Evolutionary conservation across 2,888 invertebrate genomes (phyloP).

Genomic region (Pseudanteris insignis): DNA sequence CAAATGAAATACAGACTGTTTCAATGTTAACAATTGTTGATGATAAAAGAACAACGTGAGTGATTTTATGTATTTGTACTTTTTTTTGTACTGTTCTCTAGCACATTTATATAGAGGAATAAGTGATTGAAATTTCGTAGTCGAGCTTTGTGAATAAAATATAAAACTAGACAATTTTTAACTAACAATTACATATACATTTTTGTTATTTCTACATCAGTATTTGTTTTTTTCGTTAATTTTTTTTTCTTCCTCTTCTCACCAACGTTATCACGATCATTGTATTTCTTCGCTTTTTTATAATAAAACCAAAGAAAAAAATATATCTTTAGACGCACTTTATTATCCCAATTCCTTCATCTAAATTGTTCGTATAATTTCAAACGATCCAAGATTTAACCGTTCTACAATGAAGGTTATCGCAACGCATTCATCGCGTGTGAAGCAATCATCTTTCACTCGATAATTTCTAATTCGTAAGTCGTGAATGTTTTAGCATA

Average conservation of each 20-base stretch:
- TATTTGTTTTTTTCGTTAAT: too few species aligned
- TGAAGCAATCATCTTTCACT: too few species aligned
- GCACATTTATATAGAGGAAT: too few species aligned
- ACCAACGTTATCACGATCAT: conserved; percentile 37
- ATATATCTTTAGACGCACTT: conserved; percentile 31
- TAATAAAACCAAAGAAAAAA: conserved; percentile 63
- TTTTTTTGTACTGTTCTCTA: too few species aligned
- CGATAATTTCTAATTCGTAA: too few species aligned
- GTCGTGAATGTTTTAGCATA: not conserved
- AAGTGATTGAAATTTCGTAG: conserved; percentile 18
- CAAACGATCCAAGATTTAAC: not conserved
- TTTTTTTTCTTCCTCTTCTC: too few species aligned
- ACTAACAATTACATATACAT: too few species aligned
- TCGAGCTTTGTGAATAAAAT: too few species aligned
- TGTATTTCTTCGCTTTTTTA: conserved; percentile 54
- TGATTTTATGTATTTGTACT: conserved; percentile 12
- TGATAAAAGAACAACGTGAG: conserved; percentile 18
- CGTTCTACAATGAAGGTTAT: conserved; percentile 3
- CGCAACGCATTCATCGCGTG: not conserved
- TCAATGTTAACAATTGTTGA: conserved; percentile 8
- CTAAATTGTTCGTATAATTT: conserved; percentile 2
- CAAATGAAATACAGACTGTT: conserved; percentile 19
- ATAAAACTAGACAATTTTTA: too few species aligned
- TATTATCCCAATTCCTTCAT: conserved; percentile 24
- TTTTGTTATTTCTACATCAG: conserved; percentile 35